These are phyloP conservation scores for Ptyas mucosa DNA, from an alignment of 2,113 vertebrate species.

Conservation along the genomic window DNA sequence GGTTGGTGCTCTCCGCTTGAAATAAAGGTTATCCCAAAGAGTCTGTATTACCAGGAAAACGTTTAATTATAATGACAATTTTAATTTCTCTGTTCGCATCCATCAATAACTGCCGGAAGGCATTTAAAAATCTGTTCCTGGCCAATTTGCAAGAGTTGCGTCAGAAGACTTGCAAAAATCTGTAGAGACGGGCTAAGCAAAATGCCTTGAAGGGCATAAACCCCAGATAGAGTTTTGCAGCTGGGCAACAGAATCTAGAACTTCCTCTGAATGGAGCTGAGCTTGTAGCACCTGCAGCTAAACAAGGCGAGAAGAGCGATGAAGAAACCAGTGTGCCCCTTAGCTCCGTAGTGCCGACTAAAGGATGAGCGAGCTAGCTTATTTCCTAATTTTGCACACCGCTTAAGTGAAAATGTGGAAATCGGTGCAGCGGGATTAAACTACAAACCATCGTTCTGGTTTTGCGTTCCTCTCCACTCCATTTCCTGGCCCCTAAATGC, in stretches of 20 bases:
- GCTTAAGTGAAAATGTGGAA: not conserved
- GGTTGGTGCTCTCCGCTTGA: not conserved
- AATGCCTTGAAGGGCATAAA: not conserved
- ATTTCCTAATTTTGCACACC: not conserved
- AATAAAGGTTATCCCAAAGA: not conserved
- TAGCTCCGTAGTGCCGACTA: rapidly evolving
- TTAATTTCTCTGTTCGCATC: not conserved
- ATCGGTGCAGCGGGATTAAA: not conserved
- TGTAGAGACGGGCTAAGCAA: not conserved
- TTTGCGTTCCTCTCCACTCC: not conserved
- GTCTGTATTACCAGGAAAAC: too few relatives aligned
- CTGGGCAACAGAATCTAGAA: not conserved
- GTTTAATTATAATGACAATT: not conserved
- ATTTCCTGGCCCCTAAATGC: not conserved
- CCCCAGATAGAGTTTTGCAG: not conserved
- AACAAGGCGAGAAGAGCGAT: not conserved
- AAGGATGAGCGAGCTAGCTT: not conserved
- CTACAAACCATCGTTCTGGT: not conserved
- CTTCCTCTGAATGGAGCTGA: not conserved
- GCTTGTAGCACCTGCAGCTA: not conserved
- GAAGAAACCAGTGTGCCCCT: not conserved
- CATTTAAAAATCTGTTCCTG: not conserved
- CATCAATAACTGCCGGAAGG: not conserved
- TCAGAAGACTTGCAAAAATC: not conserved
- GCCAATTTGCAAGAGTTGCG: not conserved